Percentiles rank a stretch among this genome's conserved stretches.
phyloP scores from a whole-genome alignment of 2,113 vertebrate species.

The Fregetta grallaria region DNA sequence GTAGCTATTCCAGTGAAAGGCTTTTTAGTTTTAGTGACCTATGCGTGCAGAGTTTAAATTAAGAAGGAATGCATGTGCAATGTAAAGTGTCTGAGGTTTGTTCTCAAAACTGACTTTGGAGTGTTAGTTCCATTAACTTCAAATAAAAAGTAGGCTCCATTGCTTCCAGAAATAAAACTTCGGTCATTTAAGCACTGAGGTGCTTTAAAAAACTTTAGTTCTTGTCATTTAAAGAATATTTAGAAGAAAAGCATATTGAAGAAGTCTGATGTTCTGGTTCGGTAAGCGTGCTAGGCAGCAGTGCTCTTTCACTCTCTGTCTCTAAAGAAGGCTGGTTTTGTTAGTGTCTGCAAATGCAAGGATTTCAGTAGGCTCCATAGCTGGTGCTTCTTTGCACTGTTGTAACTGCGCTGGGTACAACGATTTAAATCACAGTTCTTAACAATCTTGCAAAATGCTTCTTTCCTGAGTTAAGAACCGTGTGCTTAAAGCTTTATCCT shows the following conservation, averaged over 20 bases:
- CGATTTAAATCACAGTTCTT: neutral
- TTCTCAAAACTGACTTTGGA: neutral
- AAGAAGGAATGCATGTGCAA: neutral
- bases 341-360: neutral
- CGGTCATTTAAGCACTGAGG: neutral
- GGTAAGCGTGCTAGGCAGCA: neutral
- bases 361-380: neutral
- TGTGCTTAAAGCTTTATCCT: neutral
- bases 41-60: neutral
- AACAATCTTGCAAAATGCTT: neutral
- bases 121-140: neutral
- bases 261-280: neutral
- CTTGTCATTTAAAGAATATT: neutral
- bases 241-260: neutral
- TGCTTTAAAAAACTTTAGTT: neutral
- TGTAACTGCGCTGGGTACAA: neutral
- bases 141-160: neutral
- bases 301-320: neutral
- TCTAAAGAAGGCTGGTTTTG: neutral
- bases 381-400: neutral
- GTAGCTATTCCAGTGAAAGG: neutral
- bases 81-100: neutral
- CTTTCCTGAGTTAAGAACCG: neutral
- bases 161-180: neutral
- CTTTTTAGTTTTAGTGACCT: neutral